Percentiles rank a stretch among this genome's conserved stretches.
Conservation (phyloP, 2,888 invertebrate species). For the Idaea dimidiata region DNA sequence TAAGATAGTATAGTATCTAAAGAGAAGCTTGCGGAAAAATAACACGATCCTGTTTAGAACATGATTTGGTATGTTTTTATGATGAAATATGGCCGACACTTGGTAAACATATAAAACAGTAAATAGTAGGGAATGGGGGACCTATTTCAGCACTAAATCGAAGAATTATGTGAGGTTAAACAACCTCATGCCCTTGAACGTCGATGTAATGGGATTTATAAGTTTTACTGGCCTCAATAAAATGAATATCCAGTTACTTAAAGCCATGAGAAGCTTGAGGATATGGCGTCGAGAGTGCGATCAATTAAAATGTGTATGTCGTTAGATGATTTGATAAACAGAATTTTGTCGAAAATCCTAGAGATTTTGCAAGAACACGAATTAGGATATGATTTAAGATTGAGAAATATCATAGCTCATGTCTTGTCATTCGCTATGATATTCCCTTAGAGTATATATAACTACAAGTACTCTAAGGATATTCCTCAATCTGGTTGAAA, state of each 20-base stretch:
- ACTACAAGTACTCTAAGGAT: too few relatives aligned
- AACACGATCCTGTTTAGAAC: not conserved
- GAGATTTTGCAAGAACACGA: too few relatives aligned
- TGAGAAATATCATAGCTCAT: too few relatives aligned
- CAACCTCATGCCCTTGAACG: not conserved
- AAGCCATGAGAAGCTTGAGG: not conserved
- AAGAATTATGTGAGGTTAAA: constrained; percentile 3
- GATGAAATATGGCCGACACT: not conserved
- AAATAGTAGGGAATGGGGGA: not conserved
- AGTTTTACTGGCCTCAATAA: constrained; percentile 2
- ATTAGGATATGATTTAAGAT: too few relatives aligned
- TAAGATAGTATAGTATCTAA: not conserved
- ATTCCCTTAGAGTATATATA: too few relatives aligned
- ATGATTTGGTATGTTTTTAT: not conserved
- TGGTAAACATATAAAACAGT: not conserved
- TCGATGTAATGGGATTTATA: not conserved
- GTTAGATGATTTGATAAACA: too few relatives aligned
- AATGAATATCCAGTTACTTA: not conserved
- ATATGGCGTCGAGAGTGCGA: not conserved
- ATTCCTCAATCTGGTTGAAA: too few relatives aligned
- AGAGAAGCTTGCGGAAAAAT: not conserved
- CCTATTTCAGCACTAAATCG: not conserved
- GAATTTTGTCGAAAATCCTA: too few relatives aligned
- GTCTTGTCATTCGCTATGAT: too few relatives aligned
- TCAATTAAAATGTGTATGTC: not conserved